Conservation (phyloP, 2,888 invertebrate genomes). For the Chamaedrilus cognettii region DNA sequence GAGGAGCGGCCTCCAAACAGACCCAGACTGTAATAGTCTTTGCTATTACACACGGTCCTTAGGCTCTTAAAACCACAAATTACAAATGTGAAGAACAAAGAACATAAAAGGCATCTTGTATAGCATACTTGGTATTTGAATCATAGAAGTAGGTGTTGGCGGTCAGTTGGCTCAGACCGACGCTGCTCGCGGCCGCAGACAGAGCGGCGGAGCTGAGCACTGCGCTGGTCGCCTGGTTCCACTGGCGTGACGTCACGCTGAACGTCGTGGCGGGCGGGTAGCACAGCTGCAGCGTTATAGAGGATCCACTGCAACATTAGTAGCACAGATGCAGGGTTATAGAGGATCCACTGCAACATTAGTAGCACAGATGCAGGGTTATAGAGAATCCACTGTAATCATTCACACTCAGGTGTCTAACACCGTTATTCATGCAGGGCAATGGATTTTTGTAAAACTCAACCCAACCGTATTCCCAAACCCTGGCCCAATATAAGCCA, state of each 20-base stretch:
- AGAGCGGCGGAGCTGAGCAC: not conserved
- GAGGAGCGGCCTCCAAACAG: no score
- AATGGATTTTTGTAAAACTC: no score
- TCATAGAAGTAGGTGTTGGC: not conserved
- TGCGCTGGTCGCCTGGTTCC: not conserved
- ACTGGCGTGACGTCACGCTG: not conserved
- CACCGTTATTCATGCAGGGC: not conserved
- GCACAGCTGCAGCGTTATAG: not conserved
- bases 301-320: not conserved
- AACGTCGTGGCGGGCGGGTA: constrained; percentile 3
- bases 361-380: not conserved
- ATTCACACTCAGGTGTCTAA: not conserved
- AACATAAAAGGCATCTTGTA: no score
- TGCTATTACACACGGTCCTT: no score
- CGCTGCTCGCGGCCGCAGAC: not conserved
- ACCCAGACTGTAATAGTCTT: no score
- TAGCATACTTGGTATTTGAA: not conserved
- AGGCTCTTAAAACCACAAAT: no score
- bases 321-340: not conserved
- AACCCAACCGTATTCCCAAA: no score
- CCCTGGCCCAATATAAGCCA: no score
- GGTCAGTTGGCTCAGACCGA: no score
- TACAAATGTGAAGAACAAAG: no score
- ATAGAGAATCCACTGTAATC: not conserved
- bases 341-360: not conserved